These are phyloP conservation scores for Amblyopsis hoosieri DNA, from an alignment of 2,797 vertebrate genomes.

Conservation along the genomic window DNA sequence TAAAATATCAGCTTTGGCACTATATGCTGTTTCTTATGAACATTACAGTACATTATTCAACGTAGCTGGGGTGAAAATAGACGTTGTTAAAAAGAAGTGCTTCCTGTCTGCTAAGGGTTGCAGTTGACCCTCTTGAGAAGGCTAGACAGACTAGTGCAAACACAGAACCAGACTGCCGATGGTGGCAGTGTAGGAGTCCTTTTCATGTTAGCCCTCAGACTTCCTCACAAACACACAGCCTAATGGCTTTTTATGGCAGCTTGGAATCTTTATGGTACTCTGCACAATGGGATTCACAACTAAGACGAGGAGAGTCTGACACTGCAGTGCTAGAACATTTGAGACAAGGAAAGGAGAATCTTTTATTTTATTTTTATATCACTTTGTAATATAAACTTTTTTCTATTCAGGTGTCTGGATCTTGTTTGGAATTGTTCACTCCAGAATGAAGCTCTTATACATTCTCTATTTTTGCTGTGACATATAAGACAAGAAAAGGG, in stretches of 20 bases:
- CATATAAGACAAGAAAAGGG: background rate
- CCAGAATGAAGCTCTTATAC: conserved; percentile 7
- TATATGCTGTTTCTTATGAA: conserved; percentile 25
- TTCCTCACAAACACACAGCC: conserved; percentile 65
- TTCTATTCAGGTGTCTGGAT: conserved; percentile 22
- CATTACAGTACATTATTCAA: conserved; percentile 36
- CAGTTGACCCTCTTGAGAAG: conserved; percentile 52
- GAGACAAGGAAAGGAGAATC: conserved; percentile 17
- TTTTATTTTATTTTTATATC: conserved; percentile 5
- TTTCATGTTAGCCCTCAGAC: conserved; percentile 75
- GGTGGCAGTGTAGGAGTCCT: conserved; percentile 67
- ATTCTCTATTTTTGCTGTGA: conserved; percentile 11
- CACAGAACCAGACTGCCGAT: conserved; percentile 58
- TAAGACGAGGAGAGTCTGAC: conserved; percentile 40
- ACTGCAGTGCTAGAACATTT: conserved; percentile 33
- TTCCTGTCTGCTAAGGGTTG: conserved; percentile 66
- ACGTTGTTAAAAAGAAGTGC: conserved; percentile 68
- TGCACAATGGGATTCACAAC: conserved; percentile 66
- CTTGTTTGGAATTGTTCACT: conserved; percentile 10
- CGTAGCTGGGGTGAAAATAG: conserved; percentile 52
- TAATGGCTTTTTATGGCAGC: conserved; percentile 78
- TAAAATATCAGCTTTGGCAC: conserved; percentile 12
- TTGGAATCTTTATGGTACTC: conserved; percentile 81
- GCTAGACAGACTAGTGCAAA: conserved; percentile 58
- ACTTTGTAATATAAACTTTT: conserved; percentile 15